Conservation (phyloP, 2,888 invertebrate genomes). For the Leptopilina syphax region DNA sequence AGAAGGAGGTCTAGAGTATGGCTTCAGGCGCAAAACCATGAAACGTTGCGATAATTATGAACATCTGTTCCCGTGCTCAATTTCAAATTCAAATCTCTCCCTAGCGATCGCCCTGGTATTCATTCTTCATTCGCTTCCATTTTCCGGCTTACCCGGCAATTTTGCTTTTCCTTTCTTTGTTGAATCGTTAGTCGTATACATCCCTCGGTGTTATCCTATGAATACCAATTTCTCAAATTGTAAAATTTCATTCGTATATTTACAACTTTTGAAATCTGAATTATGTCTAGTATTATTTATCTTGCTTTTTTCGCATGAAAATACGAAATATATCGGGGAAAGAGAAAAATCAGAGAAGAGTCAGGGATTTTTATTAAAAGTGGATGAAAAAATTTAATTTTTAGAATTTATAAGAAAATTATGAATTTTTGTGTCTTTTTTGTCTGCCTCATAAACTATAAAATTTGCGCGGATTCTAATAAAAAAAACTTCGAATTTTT, state of each 20-base stretch:
- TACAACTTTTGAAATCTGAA: background rate
- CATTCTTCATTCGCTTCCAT: slow-evolving; percentile 36
- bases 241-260: slow-evolving; percentile 1
- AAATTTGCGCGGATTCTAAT: no score
- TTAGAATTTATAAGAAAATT: no score
- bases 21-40: slow-evolving; percentile 24
- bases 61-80: slow-evolving; percentile 54
- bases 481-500: no score
- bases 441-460: no score
- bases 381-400: no score
- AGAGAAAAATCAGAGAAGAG: no score
- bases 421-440: no score
- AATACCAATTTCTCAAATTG: slow-evolving; percentile 31
- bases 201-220: slow-evolving; percentile 15
- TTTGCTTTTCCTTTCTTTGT: slow-evolving; percentile 34
- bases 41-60: slow-evolving; percentile 55
- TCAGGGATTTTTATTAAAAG: no score
- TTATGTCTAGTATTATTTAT: no score
- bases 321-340: no score
- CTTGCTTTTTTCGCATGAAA: no score
- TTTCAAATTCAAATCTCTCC: slow-evolving; percentile 52
- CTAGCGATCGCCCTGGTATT: slow-evolving; percentile 31
- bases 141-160: slow-evolving; percentile 36
- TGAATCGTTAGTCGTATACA: slow-evolving; percentile 39
- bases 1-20: slow-evolving; percentile 2